A percentile compares a stretch with the other conserved stretches of the same genome.
These are phyloP conservation scores for Epizoanthus scotinus DNA, from an alignment of 92 coral and sea anemone genomes.

Conservation along the genomic window DNA sequence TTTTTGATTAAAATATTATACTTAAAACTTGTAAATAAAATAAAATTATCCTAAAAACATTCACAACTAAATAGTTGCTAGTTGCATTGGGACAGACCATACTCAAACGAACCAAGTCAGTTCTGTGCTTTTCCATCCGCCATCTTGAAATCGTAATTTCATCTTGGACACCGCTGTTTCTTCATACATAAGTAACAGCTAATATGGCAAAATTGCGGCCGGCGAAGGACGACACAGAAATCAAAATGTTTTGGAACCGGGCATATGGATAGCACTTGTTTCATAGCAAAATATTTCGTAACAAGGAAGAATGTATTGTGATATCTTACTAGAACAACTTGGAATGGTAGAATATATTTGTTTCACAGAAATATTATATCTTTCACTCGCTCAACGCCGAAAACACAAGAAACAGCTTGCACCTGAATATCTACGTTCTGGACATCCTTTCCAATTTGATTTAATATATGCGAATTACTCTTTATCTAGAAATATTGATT, in stretches of 20 bases:
- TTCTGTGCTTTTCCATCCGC: slow-evolving; percentile 10
- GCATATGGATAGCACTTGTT: neutral
- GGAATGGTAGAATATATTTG: neutral
- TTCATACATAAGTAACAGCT: neutral
- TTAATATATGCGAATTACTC: neutral
- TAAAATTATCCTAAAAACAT: neutral
- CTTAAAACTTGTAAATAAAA: neutral
- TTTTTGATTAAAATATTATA: no score
- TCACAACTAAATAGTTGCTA: neutral
- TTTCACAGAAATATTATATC: neutral
- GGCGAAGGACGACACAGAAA: neutral
- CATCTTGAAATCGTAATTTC: slow-evolving; percentile 17
- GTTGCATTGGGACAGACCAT: neutral
- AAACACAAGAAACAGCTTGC: neutral
- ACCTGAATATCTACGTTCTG: neutral
- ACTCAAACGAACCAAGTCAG: neutral
- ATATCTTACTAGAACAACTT: neutral
- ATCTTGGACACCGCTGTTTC: neutral
- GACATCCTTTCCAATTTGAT: slow-evolving; percentile 22
- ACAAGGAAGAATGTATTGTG: neutral
- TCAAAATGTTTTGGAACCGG: neutral
- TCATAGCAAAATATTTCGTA: neutral
- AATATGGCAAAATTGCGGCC: neutral
- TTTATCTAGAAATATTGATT: no score
- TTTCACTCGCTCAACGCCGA: neutral